These are phyloP conservation scores for Oreohelix idahoensis DNA, from an alignment of 1,140 invertebrate species.

Conservation along the genomic window DNA sequence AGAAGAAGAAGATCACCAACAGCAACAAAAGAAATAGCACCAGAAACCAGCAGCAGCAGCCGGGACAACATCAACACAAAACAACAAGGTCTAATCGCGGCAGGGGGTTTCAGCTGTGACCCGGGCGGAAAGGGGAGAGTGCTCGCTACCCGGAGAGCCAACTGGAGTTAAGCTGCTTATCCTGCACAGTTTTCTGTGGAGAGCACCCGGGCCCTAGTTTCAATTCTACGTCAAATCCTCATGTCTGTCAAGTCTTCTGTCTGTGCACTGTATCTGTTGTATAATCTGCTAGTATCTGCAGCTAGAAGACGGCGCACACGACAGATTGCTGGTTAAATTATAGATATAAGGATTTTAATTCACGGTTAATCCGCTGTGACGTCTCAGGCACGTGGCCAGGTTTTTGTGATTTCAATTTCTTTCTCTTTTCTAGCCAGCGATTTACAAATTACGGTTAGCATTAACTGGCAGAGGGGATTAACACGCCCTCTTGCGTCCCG, in stretches of 20 bases:
- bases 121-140: background rate
- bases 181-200: background rate
- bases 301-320: background rate
- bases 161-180: conserved; percentile 3
- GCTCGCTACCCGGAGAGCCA: background rate
- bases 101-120: background rate
- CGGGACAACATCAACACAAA: background rate
- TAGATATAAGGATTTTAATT: background rate
- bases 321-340: conserved; percentile 3
- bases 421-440: background rate
- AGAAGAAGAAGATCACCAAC: too few species aligned
- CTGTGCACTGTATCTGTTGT: background rate
- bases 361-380: background rate
- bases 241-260: background rate
- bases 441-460: background rate
- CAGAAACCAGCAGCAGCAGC: too few species aligned
- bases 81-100: background rate
- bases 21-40: too few species aligned
- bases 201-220: background rate
- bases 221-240: background rate
- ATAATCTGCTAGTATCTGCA: background rate
- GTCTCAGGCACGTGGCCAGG: background rate
- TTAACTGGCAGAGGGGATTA: background rate
- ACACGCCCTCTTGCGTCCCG: background rate
- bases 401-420: background rate